These are phyloP conservation scores for Eudyptes chrysolophus DNA, from an alignment of 2,113 vertebrate species.

Conservation along the genomic window DNA sequence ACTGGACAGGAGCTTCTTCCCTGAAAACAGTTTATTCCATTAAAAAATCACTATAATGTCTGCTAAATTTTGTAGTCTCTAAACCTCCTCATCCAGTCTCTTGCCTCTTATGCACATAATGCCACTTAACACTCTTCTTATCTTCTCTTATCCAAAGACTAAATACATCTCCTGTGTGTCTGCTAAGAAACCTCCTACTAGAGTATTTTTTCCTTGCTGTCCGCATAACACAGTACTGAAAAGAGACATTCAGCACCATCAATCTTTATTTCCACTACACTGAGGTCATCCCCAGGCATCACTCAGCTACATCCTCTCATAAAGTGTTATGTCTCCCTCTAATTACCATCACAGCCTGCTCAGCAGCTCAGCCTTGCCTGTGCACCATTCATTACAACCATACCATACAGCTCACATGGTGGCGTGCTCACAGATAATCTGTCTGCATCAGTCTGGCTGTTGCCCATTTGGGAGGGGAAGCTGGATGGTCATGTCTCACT, in stretches of 20 bases:
- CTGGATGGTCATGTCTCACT: not conserved
- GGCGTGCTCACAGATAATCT: not conserved
- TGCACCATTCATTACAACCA: not conserved
- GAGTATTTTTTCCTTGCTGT: not conserved
- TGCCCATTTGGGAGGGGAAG: not conserved
- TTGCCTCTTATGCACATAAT: not conserved
- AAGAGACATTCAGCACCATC: not conserved
- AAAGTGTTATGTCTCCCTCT: not conserved
- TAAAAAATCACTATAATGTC: not conserved
- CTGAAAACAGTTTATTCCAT: not conserved
- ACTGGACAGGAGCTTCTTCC: not conserved
- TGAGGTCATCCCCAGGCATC: not conserved
- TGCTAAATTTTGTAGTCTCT: not conserved
- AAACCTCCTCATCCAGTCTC: not conserved
- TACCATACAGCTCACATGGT: fast-evolving
- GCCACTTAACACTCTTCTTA: not conserved
- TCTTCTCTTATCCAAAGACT: not conserved
- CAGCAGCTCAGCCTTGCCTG: not conserved
- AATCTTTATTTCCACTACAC: not conserved
- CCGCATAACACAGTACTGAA: not conserved
- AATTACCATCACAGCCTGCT: not conserved
- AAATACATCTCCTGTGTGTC: not conserved
- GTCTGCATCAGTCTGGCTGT: not conserved
- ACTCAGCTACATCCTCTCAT: not conserved
- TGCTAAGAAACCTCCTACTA: not conserved